Evolutionary conservation across 2,888 invertebrate species (phyloP).

Genomic region (Matsumyia berberina): DNA sequence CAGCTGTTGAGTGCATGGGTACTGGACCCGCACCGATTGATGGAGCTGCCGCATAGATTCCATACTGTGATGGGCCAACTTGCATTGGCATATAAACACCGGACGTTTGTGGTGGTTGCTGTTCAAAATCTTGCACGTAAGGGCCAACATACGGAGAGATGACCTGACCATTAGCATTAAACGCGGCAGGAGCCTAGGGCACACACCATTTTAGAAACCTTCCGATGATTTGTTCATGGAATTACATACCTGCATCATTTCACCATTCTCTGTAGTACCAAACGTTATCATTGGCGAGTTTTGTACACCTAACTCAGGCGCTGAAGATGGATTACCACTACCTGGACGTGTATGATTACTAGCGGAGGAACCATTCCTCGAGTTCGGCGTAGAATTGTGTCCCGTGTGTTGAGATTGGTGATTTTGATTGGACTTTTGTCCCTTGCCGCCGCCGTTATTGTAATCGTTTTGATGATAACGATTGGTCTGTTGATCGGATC

Average conservation of each 20-base stretch:
- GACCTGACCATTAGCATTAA: slow-evolving; percentile 68
- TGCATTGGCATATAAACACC: slow-evolving; percentile 78
- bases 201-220: neutral
- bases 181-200: slow-evolving; percentile 70
- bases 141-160: slow-evolving; percentile 59
- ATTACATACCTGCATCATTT: slow-evolving; percentile 50
- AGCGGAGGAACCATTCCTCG: slow-evolving; percentile 32
- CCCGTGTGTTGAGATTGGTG: slow-evolving; percentile 10
- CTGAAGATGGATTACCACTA: slow-evolving; percentile 33
- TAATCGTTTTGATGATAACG: slow-evolving; percentile 71
- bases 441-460: slow-evolving; percentile 25
- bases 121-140: slow-evolving; percentile 71
- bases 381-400: slow-evolving; percentile 48
- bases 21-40: slow-evolving; percentile 69
- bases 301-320: slow-evolving; percentile 74
- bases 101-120: slow-evolving; percentile 66
- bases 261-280: slow-evolving; percentile 55
- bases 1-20: slow-evolving; percentile 70
- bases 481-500: slow-evolving; percentile 60
- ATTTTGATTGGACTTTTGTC: slow-evolving; percentile 45
- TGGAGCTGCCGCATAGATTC: slow-evolving; percentile 77
- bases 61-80: slow-evolving; percentile 77
- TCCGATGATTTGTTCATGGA: neutral
- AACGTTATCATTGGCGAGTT: slow-evolving; percentile 74
- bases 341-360: slow-evolving; percentile 39